Percentiles rank a stretch among this genome's conserved stretches.
These are phyloP conservation scores for Tokudaia muenninki DNA, from an alignment of 2,797 vertebrate genomes.

Conservation along the genomic window DNA sequence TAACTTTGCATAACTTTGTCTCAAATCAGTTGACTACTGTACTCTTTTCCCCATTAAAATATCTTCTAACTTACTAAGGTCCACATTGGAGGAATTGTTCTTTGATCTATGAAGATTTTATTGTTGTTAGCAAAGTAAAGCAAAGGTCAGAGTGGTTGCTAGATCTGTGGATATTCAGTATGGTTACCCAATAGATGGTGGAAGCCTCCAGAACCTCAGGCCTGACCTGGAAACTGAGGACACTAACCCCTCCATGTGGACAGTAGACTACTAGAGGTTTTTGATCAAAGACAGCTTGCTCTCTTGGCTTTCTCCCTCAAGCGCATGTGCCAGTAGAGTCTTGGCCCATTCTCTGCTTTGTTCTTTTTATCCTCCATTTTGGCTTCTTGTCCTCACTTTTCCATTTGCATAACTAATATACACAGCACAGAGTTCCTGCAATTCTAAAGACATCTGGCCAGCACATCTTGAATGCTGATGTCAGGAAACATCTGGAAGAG, in stretches of 20 bases:
- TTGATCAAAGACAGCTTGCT: conserved; percentile 71
- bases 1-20: neutral
- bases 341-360: neutral
- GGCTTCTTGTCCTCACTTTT: conserved; percentile 69
- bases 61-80: conserved; percentile 37
- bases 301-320: conserved; percentile 54
- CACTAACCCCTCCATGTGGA: neutral
- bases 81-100: neutral
- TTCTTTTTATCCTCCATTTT: conserved; percentile 37
- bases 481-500: conserved; percentile 77
- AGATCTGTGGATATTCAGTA: neutral
- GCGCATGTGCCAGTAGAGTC: conserved; percentile 17
- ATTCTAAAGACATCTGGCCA: conserved; percentile 72
- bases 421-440: conserved; percentile 71
- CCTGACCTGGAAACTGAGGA: conserved; percentile 56
- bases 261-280: neutral
- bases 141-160: neutral
- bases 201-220: conserved; percentile 50
- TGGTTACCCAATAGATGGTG: neutral
- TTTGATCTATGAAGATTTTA: neutral
- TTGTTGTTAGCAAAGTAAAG: conserved; percentile 60
- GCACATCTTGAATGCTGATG: conserved; percentile 73
- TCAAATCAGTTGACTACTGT: neutral
- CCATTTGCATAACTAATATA: conserved; percentile 76
- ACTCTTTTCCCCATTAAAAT: neutral